A percentile compares a stretch with the other conserved stretches of the same genome.
These are phyloP conservation scores for Podarcis raffonei DNA, from an alignment of 2,113 vertebrate genomes.

Conservation along the genomic window DNA sequence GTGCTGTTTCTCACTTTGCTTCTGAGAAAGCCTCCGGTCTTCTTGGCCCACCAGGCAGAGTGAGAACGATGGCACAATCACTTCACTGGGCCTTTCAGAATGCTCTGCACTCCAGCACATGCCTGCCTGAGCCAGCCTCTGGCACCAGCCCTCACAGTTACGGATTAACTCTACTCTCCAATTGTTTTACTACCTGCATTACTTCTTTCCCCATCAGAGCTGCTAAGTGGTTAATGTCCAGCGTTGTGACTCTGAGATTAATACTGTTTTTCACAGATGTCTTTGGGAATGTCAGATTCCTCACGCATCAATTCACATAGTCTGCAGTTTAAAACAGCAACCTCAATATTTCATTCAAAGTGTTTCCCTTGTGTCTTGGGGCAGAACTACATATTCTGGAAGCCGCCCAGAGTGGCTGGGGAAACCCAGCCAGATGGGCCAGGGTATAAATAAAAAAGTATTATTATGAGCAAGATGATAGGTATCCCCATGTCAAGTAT, in stretches of 20 bases:
- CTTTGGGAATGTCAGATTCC: neutral
- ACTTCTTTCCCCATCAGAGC: neutral
- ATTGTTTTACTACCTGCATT: fast-evolving
- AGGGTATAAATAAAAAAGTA: too few relatives aligned
- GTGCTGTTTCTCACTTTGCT: neutral
- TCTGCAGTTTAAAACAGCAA: neutral
- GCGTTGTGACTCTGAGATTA: neutral
- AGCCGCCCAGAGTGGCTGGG: too few relatives aligned
- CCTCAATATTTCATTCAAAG: neutral
- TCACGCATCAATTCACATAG: fast-evolving
- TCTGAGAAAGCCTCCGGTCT: neutral
- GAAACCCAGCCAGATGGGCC: too few relatives aligned
- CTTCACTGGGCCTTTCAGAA: neutral
- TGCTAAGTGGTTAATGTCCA: neutral
- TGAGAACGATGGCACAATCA: neutral
- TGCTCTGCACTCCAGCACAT: neutral
- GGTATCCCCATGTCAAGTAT: neutral
- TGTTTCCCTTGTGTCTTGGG: neutral
- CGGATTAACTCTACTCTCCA: neutral
- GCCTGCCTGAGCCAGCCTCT: too few relatives aligned
- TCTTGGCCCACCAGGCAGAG: neutral
- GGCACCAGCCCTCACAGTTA: neutral
- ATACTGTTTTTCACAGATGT: neutral
- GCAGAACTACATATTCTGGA: neutral
- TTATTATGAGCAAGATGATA: neutral